Evolutionary conservation across 2,888 invertebrate species (phyloP).

Genomic region (Tiphia femorata): DNA sequence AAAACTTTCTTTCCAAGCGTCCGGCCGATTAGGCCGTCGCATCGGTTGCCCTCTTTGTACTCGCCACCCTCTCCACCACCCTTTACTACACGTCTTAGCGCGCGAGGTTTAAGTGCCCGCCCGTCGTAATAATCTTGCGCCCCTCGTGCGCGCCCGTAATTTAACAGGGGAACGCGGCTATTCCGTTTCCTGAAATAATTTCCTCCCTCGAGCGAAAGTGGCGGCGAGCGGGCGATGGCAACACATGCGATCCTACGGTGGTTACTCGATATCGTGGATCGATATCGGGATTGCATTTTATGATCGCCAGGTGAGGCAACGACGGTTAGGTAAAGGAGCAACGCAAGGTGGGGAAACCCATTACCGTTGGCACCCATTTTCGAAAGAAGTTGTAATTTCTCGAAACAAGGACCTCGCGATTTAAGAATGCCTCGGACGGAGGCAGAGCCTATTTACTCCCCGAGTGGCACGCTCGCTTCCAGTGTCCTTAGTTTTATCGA

Average conservation of each 20-base stretch:
- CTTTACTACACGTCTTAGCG: background rate
- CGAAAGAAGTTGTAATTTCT: no score
- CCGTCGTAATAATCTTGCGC: background rate
- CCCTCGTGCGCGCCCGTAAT: background rate
- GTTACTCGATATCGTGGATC: background rate
- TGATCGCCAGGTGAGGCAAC: no score
- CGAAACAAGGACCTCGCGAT: no score
- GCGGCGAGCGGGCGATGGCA: background rate
- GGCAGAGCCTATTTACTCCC: no score
- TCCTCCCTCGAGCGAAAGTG: background rate
- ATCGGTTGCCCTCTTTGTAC: background rate
- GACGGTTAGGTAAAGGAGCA: no score
- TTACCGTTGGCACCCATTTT: no score
- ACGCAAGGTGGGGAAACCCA: no score
- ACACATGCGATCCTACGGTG: background rate
- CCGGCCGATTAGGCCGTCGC: background rate
- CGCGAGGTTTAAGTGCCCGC: background rate
- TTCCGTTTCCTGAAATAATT: conserved; percentile 3
- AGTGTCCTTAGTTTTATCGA: no score
- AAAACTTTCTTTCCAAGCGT: no score
- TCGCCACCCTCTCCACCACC: background rate
- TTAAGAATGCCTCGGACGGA: no score
- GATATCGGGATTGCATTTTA: no score
- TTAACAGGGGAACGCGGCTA: background rate
- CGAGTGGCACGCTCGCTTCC: no score